Base-by-base conservation (phyloP, 2,113 vertebrate species). In the Scytalopus superciliaris region DNA sequence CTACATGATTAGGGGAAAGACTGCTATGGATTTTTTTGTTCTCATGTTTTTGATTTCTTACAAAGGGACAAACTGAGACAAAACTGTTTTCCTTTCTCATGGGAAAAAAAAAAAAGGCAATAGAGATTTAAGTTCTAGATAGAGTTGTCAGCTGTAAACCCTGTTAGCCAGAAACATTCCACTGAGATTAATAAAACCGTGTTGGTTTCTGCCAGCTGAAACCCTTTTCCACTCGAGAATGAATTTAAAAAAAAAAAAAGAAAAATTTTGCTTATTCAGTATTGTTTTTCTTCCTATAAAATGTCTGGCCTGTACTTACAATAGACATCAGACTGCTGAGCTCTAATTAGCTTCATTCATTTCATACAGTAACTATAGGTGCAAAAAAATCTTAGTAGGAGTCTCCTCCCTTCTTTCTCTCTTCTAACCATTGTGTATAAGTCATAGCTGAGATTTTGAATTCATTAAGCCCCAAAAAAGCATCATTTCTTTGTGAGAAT, bases 151-250 rank as follows among this genome's bases (percentile, higher is more conserved):
- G 7, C 6, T 76, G 19, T 30, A 73, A 95, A 24, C 5, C 14
- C 19, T 66, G 11, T 55, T 77, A 93, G 22, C 19, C 66, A 87
- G 37, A 62, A n/a, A 89, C 79, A 84, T 82, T 64, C 19, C 10
- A 55, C 28, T 11, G 67, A 80, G 44, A 57, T 66, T 44, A 57
- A 72, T 82, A 64, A 72, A 82, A 40, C 9, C 86, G 10, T 60
- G 7, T 14, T 90, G n/a, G 45, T 62, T 94, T 91, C 49, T 91
- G 74, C 57, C 78, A 93, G 62, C 22, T 76, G 53, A 96, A 96
- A 76, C 4, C 10, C 5, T 35, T 84, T 89, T 72, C n/a, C 16
- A 79, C 13, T 52, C 19, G 63, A 62, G 75, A 78, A 15, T 17
- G 1, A 44, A 39, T 47, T 17, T 30, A 25, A 14, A 44, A 37